phyloP scores from a whole-genome alignment of 1,140 invertebrate species.

The Drosophila biarmipes region DNA sequence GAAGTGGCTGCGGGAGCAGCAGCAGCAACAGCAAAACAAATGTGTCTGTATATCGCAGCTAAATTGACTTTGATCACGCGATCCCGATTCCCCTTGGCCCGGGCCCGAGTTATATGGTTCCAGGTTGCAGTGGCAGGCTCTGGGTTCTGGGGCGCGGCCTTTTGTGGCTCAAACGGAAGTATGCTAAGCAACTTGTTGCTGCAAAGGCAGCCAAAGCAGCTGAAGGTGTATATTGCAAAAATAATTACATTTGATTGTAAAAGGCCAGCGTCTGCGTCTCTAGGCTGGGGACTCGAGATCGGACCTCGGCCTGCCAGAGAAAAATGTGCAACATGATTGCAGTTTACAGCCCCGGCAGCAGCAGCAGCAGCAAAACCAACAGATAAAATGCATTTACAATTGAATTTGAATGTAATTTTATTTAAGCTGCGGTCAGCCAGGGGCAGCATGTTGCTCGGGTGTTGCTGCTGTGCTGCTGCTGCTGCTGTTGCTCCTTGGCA shows the following conservation, averaged over 20 bases:
- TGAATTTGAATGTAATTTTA: slow-evolving; percentile 84
- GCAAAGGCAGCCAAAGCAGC: slow-evolving; percentile 47
- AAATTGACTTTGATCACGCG: slow-evolving; percentile 84
- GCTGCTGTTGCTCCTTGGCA: slow-evolving; percentile 50
- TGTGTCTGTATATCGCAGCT: slow-evolving; percentile 82
- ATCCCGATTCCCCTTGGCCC: slow-evolving; percentile 41
- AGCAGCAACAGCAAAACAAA: slow-evolving; percentile 66
- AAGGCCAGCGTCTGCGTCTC: slow-evolving; percentile 71
- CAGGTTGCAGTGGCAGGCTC: slow-evolving; percentile 21
- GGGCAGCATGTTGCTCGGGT: slow-evolving; percentile 48
- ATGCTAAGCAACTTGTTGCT: slow-evolving; percentile 83
- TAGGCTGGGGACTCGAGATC: slow-evolving; percentile 35
- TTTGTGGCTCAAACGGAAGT: slow-evolving; percentile 79
- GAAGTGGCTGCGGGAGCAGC: slow-evolving; percentile 29
- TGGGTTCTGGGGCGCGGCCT: slow-evolving; percentile 51
- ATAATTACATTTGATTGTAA: slow-evolving; percentile 84
- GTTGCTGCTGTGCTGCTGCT: slow-evolving; percentile 23
- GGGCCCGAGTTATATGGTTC: slow-evolving; percentile 30
- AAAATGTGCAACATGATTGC: slow-evolving; percentile 84
- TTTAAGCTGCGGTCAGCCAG: slow-evolving; percentile 82
- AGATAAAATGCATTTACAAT: slow-evolving; percentile 84
- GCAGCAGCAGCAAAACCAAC: slow-evolving; percentile 68
- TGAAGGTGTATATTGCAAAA: slow-evolving; percentile 83
- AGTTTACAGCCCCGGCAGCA: slow-evolving; percentile 72
- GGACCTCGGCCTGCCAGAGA: slow-evolving; percentile 60